phyloP scores from a whole-genome alignment of 2,888 invertebrate species.

The Melanophora roralis region DNA sequence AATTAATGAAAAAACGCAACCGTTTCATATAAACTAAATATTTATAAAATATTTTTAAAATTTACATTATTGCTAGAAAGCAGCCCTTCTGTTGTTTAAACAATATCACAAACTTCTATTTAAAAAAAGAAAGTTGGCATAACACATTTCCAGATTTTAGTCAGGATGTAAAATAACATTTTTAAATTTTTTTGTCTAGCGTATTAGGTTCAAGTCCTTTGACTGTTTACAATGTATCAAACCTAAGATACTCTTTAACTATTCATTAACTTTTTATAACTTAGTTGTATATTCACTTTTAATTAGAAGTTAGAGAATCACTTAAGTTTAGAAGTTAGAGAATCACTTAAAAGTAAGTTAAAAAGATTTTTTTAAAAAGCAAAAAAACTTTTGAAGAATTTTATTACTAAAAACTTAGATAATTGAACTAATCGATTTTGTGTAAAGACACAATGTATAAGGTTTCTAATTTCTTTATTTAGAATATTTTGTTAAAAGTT shows the following conservation, averaged over 20 bases:
- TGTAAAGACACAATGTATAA: too few species aligned
- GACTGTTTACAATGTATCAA: constrained; percentile 3
- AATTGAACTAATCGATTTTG: too few species aligned
- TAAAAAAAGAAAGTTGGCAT: background rate
- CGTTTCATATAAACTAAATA: too few species aligned
- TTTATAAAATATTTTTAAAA: too few species aligned
- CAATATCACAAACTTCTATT: background rate
- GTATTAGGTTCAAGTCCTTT: background rate
- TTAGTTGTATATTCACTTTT: background rate
- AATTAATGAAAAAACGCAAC: too few species aligned
- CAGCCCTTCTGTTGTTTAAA: too few species aligned
- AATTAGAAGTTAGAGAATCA: background rate
- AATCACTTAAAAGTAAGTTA: too few species aligned
- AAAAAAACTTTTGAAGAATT: too few species aligned
- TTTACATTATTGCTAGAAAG: too few species aligned
- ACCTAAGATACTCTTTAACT: background rate
- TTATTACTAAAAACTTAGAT: too few species aligned
- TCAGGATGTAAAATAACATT: background rate
- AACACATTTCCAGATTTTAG: background rate
- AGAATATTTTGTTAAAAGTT: background rate
- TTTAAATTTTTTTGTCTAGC: background rate
- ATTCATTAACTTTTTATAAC: background rate
- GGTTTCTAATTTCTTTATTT: too few species aligned
- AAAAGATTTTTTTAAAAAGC: too few species aligned
- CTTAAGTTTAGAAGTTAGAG: background rate